These are phyloP conservation scores for Graphium colonna DNA, from an alignment of 2,888 invertebrate species.

Conservation along the genomic window DNA sequence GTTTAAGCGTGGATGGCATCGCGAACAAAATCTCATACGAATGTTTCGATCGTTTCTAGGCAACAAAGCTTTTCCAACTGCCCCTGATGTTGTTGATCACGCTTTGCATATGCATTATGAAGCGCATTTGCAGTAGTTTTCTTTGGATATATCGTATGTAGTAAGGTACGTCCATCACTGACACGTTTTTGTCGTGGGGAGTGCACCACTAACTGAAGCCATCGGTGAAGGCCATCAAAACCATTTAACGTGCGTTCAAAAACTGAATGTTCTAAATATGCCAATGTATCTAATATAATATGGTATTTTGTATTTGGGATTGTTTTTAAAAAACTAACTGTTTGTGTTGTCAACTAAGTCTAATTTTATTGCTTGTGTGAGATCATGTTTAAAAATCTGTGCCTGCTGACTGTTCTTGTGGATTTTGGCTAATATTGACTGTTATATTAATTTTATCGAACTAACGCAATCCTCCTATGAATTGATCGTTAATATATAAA, in stretches of 20 bases:
- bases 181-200: slow-evolving; percentile 61
- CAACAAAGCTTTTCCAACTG: slow-evolving; percentile 79
- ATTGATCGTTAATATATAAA: slow-evolving; percentile 3
- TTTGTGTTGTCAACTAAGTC: not conserved
- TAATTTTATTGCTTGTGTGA: not conserved
- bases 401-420: slow-evolving; percentile 31
- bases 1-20: slow-evolving; percentile 7
- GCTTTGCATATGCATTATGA: slow-evolving; percentile 82
- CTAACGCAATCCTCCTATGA: slow-evolving; percentile 11
- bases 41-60: slow-evolving; percentile 79
- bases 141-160: slow-evolving; percentile 81
- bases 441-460: slow-evolving; percentile 34
- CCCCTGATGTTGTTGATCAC: slow-evolving; percentile 81
- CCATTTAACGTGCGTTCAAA: slow-evolving; percentile 21
- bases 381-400: slow-evolving; percentile 21
- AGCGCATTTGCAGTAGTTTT: slow-evolving; percentile 82
- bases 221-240: slow-evolving; percentile 56
- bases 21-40: slow-evolving; percentile 56
- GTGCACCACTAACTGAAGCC: slow-evolving; percentile 55
- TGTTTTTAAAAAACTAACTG: slow-evolving; percentile 12
- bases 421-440: slow-evolving; percentile 70
- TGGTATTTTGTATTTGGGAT: not conserved
- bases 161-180: slow-evolving; percentile 80
- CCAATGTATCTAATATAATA: no score
- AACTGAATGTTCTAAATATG: slow-evolving; percentile 2